A percentile compares a stretch with the other conserved stretches of the same genome.
Conservation (phyloP, 2,113 vertebrate genomes). For the Cyanistes caeruleus region DNA sequence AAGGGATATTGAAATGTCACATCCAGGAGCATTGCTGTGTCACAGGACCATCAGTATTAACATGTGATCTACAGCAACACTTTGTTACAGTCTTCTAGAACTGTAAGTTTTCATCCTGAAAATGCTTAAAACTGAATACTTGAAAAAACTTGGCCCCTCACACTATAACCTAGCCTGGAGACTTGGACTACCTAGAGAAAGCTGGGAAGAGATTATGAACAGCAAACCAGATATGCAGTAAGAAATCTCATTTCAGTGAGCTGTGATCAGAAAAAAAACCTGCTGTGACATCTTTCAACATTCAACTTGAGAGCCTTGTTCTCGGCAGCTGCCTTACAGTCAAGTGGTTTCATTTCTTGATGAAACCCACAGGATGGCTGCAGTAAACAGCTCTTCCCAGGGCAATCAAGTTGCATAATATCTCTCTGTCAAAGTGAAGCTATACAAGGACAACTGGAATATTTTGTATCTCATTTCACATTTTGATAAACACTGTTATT, state of each 20-base stretch:
- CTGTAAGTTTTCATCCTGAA: background rate
- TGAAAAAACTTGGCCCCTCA: background rate
- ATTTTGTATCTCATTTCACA: background rate
- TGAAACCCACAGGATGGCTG: background rate
- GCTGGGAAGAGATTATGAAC: background rate
- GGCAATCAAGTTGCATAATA: constrained; percentile 15
- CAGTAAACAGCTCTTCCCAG: background rate
- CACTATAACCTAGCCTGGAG: background rate
- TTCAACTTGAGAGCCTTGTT: background rate
- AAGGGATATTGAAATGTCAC: background rate
- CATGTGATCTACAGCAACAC: background rate
- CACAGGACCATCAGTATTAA: background rate
- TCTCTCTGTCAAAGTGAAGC: background rate
- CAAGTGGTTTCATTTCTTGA: background rate
- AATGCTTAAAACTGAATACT: background rate
- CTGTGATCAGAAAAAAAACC: background rate
- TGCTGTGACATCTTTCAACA: background rate
- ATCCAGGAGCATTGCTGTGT: background rate
- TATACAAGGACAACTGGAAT: background rate
- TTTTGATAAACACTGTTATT: background rate
- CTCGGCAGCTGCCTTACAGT: background rate
- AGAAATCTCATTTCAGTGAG: background rate
- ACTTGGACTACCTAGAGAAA: background rate
- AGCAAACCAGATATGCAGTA: background rate
- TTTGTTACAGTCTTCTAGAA: background rate